Percentiles rank a stretch among this genome's conserved stretches.
These are phyloP conservation scores for Dallia pectoralis DNA, from an alignment of 2,797 vertebrate genomes.

Conservation along the genomic window DNA sequence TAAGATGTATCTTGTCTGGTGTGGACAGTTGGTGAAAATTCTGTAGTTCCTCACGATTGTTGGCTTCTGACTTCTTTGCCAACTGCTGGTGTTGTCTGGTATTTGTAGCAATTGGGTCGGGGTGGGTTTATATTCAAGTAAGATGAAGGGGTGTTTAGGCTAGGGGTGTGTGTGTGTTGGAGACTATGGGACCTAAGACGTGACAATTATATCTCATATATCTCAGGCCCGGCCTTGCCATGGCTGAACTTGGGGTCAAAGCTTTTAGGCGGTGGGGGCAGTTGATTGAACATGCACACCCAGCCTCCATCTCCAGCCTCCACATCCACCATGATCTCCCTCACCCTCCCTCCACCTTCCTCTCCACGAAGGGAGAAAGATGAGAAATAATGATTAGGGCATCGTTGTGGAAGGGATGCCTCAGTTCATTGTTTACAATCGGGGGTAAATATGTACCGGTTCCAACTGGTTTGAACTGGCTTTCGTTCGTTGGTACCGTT, in stretches of 20 bases:
- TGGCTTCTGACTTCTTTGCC: constrained; percentile 14
- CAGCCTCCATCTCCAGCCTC: not conserved
- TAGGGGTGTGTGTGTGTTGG: constrained; percentile 11
- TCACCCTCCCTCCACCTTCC: constrained; percentile 16
- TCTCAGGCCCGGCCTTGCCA: not conserved
- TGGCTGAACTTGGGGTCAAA: constrained; percentile 11
- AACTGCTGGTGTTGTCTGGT: constrained; percentile 34
- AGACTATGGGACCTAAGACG: constrained; percentile 33
- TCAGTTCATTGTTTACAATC: constrained; percentile 16
- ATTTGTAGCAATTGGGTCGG: constrained; percentile 72
- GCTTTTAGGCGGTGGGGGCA: constrained; percentile 1
- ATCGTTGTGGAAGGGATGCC: constrained; percentile 51
- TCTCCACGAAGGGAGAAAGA: constrained; percentile 36
- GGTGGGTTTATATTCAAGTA: constrained; percentile 68
- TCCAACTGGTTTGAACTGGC: not conserved
- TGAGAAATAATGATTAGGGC: constrained; percentile 64
- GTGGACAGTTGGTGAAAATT: not conserved
- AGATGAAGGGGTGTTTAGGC: constrained; percentile 42
- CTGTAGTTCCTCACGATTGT: constrained; percentile 18
- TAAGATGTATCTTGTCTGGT: constrained; percentile 4
- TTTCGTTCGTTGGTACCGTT: not conserved
- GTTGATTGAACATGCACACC: not conserved
- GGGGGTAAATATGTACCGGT: constrained; percentile 21
- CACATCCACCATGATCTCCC: not conserved
- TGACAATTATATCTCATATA: constrained; percentile 14